phyloP scores from a whole-genome alignment of 1,140 invertebrate species.

The Pogonomyrmex californicus region DNA sequence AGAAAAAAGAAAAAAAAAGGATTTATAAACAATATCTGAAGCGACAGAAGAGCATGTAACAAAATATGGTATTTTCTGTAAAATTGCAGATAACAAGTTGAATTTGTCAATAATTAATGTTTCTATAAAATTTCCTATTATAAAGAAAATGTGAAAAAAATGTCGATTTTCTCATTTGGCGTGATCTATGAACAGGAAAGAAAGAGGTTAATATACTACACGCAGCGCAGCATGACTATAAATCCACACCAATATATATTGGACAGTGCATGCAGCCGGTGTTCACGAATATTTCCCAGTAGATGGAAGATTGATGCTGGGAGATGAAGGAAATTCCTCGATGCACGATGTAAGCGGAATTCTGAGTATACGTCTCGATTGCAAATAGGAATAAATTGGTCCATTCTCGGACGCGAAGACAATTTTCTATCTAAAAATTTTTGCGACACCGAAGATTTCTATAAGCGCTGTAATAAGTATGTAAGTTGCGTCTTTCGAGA shows the following conservation, averaged over 20 bases:
- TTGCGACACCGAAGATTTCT: neutral
- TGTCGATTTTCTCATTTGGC: constrained; percentile 36
- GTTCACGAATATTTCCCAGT: constrained; percentile 38
- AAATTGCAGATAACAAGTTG: neutral
- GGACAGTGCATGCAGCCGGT: constrained; percentile 17
- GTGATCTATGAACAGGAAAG: neutral
- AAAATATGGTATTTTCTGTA: neutral
- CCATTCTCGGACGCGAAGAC: neutral
- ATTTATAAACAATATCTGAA: neutral
- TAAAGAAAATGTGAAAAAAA: neutral
- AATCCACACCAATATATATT: constrained; percentile 44
- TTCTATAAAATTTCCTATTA: neutral
- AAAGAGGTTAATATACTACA: constrained; percentile 21
- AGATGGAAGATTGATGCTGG: constrained; percentile 53
- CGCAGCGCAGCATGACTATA: constrained; percentile 2
- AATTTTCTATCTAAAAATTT: constrained; percentile 23
- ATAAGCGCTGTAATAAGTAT: neutral
- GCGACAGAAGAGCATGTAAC: neutral
- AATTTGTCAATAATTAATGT: neutral
- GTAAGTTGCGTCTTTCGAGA: neutral
- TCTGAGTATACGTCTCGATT: neutral
- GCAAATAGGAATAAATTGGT: constrained; percentile 47
- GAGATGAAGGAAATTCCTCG: constrained; percentile 65
- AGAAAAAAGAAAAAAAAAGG: neutral
- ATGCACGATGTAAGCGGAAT: constrained; percentile 54